phyloP scores from a whole-genome alignment of 2,888 invertebrate genomes.

The Tryphoninae sp. region DNA sequence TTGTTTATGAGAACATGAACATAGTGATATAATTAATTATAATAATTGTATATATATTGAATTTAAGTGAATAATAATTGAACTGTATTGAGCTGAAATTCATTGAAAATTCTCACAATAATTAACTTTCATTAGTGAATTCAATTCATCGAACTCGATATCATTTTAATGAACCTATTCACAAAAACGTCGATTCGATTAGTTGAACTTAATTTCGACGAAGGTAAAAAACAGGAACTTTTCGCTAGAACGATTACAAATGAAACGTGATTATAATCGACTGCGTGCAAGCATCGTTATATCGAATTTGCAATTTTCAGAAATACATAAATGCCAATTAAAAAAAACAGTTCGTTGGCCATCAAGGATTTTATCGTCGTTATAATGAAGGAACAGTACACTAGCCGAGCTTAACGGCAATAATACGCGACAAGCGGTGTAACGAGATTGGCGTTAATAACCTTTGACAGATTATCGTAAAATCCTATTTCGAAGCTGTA shows the following conservation, averaged over 20 bases:
- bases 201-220: background rate
- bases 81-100: too few relatives aligned
- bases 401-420: slow-evolving; percentile 2
- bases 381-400: background rate
- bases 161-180: too few relatives aligned
- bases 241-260: background rate
- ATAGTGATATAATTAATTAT: too few relatives aligned
- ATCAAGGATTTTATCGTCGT: slow-evolving; percentile 12
- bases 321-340: background rate
- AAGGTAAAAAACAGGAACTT: background rate
- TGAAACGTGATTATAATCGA: background rate
- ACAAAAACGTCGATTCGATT: too few relatives aligned
- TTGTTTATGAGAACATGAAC: too few relatives aligned
- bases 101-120: too few relatives aligned
- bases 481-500: slow-evolving; percentile 48
- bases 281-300: background rate
- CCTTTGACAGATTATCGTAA: slow-evolving; percentile 54
- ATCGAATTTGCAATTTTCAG: background rate
- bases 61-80: too few relatives aligned
- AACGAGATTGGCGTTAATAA: slow-evolving; percentile 56
- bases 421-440: slow-evolving; percentile 13
- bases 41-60: too few relatives aligned
- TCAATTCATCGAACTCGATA: too few relatives aligned
- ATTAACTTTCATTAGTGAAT: too few relatives aligned
- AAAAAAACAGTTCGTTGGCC: slow-evolving; percentile 11